phyloP scores from a whole-genome alignment of 1,140 invertebrate species.

The Pissodes strobi region DNA sequence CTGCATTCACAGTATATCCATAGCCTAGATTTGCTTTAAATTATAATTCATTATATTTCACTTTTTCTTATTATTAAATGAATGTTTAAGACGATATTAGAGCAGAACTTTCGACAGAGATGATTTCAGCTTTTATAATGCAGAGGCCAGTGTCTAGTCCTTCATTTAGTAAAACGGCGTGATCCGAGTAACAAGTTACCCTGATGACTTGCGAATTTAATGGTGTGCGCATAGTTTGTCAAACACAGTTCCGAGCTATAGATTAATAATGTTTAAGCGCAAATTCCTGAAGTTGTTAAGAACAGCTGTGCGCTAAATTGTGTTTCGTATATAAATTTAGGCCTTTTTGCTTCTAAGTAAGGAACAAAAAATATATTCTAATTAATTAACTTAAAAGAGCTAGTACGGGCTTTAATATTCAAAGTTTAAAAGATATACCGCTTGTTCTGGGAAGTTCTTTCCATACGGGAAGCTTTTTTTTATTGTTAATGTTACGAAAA shows the following conservation, averaged over 20 bases:
- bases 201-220: conserved; percentile 27
- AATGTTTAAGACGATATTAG: background rate
- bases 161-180: conserved; percentile 7
- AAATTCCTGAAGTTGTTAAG: conserved; percentile 28
- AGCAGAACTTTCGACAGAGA: background rate
- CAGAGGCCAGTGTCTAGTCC: background rate
- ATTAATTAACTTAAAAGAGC: no score
- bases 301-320: conserved; percentile 19
- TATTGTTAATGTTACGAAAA: no score
- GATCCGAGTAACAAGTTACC: conserved; percentile 20
- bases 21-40: no score
- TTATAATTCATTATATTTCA: no score
- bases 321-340: conserved; percentile 29
- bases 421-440: no score
- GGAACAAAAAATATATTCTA: no score
- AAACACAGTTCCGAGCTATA: conserved; percentile 25
- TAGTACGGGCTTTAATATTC: no score
- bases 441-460: no score
- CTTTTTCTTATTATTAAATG: no score
- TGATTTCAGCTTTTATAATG: conserved; percentile 10
- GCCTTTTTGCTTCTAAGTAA: conserved; percentile 9
- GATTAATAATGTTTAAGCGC: conserved; percentile 29
- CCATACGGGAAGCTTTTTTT: no score
- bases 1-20: no score
- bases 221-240: conserved; percentile 22